Evolutionary conservation across 2,888 invertebrate genomes (phyloP), one percentile per base, ranked within the genome.

Genomic region (Pachycephus smyrnensis): DNA sequence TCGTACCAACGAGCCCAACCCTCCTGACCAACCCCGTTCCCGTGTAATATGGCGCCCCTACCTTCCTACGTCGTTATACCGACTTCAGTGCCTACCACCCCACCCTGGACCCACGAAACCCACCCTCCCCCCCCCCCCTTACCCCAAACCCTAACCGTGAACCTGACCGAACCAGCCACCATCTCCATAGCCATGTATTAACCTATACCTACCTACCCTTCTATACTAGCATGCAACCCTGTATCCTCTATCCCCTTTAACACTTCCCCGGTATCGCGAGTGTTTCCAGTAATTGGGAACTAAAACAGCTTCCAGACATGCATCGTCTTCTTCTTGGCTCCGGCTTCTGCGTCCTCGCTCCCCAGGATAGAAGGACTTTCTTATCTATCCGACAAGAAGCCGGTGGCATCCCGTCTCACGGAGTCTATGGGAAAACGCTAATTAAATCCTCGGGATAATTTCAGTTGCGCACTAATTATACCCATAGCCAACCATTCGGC

Each of bases 281-380:
- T 85, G 85, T 88, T 87, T 87, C 86, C 84, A 85, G 86, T 89
- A 89, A 89, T 89, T 89, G 86, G 85, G 81, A 84, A 83, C 86
- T 88, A 85, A 87, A 89, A 89, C 85, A 85, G 85, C 87, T 84
- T 81, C 79, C 82, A 82, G 83, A 84, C 86, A 86, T 85, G 85
- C 85, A 85, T 33, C 74, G 74, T 74, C 74, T 74, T 36, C 71
- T 33, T 32, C 71, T 33, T 71, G 55, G 55, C 55, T 55, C 55
- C 9, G 2, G 55, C 6, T 55, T 55, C 1, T 23, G 40, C 23
- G 40, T 55, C 40, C 40, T 23, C 6, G 40, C 40, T 23, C 15
- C 40, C 23, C 55, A 0, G 23, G 9, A 55, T 55, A 35, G 4
- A 4, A 9, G 23, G 55, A 23, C 55, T 55, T 55, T 55, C 55